These are phyloP conservation scores for Quadriops clusia DNA, from an alignment of 2,888 invertebrate genomes.

Conservation along the genomic window DNA sequence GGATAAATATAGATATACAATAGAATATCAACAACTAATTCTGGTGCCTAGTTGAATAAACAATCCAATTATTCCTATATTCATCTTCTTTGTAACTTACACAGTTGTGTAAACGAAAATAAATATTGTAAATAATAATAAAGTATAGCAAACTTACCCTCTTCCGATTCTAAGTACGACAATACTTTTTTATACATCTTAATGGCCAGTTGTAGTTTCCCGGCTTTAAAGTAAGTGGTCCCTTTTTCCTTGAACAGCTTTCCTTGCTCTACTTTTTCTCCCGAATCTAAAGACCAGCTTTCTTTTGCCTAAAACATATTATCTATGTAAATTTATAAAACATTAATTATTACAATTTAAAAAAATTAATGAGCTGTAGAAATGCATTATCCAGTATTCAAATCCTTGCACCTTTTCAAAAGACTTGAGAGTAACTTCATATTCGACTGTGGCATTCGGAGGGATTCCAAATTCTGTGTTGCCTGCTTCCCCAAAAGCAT, in stretches of 20 bases:
- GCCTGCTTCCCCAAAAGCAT: slow-evolving; percentile 67
- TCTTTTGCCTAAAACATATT: slow-evolving; percentile 50
- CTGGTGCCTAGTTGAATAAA: too few relatives aligned
- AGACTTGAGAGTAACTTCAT: slow-evolving; percentile 65
- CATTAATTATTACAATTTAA: slow-evolving; percentile 5
- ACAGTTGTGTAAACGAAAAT: too few relatives aligned
- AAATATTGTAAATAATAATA: too few relatives aligned
- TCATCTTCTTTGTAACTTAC: too few relatives aligned
- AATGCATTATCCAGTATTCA: neutral
- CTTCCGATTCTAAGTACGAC: slow-evolving; percentile 48
- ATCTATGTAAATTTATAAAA: slow-evolving; percentile 2
- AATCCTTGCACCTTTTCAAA: slow-evolving; percentile 83
- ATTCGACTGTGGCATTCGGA: slow-evolving; percentile 64
- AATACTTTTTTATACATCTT: slow-evolving; percentile 78
- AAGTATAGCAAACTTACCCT: too few relatives aligned
- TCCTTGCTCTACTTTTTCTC: slow-evolving; percentile 71
- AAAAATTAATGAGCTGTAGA: slow-evolving; percentile 9
- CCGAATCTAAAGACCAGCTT: slow-evolving; percentile 67
- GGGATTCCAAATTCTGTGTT: slow-evolving; percentile 63
- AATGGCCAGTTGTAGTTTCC: slow-evolving; percentile 64
- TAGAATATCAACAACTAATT: too few relatives aligned
- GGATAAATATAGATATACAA: neutral
- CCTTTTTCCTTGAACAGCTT: slow-evolving; percentile 82
- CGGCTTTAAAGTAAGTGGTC: slow-evolving; percentile 74
- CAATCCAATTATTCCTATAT: too few relatives aligned